Base-by-base conservation (phyloP, 2,113 vertebrate genomes). In the Garra rufa region DNA sequence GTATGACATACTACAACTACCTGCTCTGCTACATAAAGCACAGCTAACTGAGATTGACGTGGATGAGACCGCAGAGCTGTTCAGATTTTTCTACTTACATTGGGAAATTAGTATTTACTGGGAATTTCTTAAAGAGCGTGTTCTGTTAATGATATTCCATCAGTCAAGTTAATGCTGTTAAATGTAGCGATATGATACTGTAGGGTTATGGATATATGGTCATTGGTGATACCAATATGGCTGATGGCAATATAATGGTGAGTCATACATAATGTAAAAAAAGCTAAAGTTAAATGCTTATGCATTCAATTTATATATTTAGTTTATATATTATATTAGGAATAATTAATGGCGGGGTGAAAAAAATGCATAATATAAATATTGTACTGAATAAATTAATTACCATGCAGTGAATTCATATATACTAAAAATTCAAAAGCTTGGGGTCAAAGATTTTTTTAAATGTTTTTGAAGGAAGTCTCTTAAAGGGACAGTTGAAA, bases 31-130 rank as follows among this genome's bases (percentile, higher is more conserved):
- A 86, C 84, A 78, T 85, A 17, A 43, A 81, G 85, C 85, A 75
- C 90, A 89, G 89, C 89, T 85, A 65, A 74, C 26, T 77, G 78
- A 90, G 91, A 92, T 93, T 93, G 92, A 94, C 93, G 92, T 93
- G 91, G 90, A 93, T 94, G 93, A 89, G 76, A 17, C 55, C 55
- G 61, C n/a, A 61, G 92, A 93, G 92, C 93, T 87, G 48, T 80
- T 88, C 38, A 26, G 57, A 17, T 78, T 78, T 52, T 24, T 11
- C 13, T 13, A 21, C 34, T 55, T 77, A 57, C 21, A 41, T 77
- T 77, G 52, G 52, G 34, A 77, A 77, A 59, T 77, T 6, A 77
- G 75, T 59, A 59, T 24, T 11, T 6, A 8, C 13, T 79, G 38
- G 61, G n/a, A 44, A 61, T 61, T 78, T 78, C 2, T 43, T 24